Percentiles rank a stretch among this genome's conserved stretches.
phyloP scores from a whole-genome alignment of 1,140 invertebrate genomes.

The Scaptomyza hsui region DNA sequence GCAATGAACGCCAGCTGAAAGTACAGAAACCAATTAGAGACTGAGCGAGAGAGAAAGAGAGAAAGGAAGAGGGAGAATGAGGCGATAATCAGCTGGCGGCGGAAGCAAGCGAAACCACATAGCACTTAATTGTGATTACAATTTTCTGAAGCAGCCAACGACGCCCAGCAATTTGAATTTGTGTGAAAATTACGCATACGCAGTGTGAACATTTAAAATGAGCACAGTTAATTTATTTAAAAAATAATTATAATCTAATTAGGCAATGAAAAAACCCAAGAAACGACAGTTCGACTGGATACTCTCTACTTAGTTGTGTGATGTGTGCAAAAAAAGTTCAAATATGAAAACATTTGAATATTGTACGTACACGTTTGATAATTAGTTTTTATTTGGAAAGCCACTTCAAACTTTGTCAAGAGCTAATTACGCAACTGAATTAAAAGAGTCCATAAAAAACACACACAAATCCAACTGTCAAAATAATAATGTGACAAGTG shows the following conservation, averaged over 20 bases:
- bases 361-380: not conserved
- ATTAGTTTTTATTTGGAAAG: not conserved
- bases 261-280: too few species aligned
- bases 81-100: slow-evolving; percentile 16
- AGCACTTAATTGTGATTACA: slow-evolving; percentile 39
- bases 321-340: too few species aligned
- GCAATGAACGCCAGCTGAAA: slow-evolving; percentile 27
- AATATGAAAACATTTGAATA: too few species aligned
- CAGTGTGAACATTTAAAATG: not conserved
- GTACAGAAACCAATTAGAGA: not conserved
- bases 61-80: not conserved
- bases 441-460: slow-evolving; percentile 4
- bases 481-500: slow-evolving; percentile 17
- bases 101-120: slow-evolving; percentile 5
- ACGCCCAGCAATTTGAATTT: not conserved
- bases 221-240: too few species aligned
- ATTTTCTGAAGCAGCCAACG: slow-evolving; percentile 8
- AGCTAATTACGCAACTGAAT: slow-evolving; percentile 1
- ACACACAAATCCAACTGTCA: not conserved
- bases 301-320: too few species aligned
- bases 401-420: not conserved
- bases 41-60: slow-evolving; percentile 1
- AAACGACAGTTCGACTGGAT: too few species aligned
- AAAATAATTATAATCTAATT: too few species aligned
- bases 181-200: slow-evolving; percentile 11